phyloP scores from a whole-genome alignment of 2,113 vertebrate species.

The Piprites chloris region DNA sequence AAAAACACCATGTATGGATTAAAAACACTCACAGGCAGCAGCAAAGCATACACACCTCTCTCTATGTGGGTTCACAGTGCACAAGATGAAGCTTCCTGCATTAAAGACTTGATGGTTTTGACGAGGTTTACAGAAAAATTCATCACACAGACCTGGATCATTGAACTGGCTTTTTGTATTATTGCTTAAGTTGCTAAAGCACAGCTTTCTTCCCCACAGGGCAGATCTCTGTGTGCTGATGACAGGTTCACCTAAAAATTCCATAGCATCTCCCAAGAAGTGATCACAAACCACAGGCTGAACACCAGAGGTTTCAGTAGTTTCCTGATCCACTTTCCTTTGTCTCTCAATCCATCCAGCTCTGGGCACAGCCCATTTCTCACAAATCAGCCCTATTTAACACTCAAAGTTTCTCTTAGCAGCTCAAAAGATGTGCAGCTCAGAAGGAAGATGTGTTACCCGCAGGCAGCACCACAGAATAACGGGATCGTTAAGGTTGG shows the following conservation, averaged over 20 bases:
- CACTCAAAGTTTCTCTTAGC: too few species aligned
- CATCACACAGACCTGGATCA: not conserved
- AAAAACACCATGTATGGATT: not conserved
- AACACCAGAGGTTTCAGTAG: not conserved
- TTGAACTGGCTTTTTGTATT: not conserved
- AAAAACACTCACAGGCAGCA: not conserved
- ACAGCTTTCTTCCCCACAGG: not conserved
- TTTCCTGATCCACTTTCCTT: not conserved
- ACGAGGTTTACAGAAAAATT: not conserved
- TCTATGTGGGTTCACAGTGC: not conserved
- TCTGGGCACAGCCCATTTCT: not conserved
- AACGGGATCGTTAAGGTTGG: not conserved
- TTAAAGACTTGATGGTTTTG: not conserved
- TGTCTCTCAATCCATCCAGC: not conserved
- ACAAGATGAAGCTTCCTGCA: not conserved
- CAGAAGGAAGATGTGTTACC: not conserved
- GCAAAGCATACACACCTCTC: not conserved
- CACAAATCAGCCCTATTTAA: not conserved
- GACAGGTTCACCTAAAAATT: not conserved
- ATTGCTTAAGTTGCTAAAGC: not conserved
- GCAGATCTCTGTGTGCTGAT: not conserved
- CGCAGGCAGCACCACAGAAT: not conserved
- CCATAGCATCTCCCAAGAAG: not conserved
- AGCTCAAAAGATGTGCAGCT: not conserved
- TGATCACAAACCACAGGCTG: not conserved